phyloP scores from a whole-genome alignment of 2,113 vertebrate genomes.

The Montifringilla adamsi region DNA sequence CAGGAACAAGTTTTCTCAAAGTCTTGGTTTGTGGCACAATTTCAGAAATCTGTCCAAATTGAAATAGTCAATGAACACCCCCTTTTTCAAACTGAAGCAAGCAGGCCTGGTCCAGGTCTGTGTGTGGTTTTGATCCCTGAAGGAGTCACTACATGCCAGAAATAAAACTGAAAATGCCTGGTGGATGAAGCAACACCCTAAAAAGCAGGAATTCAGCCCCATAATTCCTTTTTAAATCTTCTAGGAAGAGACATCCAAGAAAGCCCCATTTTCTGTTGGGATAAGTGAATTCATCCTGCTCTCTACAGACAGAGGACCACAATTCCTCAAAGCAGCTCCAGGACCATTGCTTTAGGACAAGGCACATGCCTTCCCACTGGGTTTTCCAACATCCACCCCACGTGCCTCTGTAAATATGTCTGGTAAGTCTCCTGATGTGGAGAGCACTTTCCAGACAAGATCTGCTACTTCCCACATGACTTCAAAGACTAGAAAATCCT shows the following conservation, averaged over 20 bases:
- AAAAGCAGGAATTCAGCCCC: neutral
- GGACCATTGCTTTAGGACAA: neutral
- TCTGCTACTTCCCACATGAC: neutral
- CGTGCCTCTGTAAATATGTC: accelerated
- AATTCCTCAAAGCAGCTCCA: neutral
- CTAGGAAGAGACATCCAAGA: neutral
- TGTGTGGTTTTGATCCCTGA: neutral
- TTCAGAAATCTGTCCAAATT: neutral
- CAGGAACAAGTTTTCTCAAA: neutral
- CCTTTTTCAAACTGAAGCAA: neutral
- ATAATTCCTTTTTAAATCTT: neutral
- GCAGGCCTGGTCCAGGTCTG: neutral
- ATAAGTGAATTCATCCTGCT: neutral
- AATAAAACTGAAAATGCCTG: neutral
- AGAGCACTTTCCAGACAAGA: neutral
- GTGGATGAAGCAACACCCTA: neutral
- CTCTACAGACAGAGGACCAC: neutral
- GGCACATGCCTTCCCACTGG: neutral
- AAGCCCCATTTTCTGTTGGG: neutral
- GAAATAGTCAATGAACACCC: neutral
- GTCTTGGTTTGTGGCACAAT: neutral
- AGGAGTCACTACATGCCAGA: neutral
- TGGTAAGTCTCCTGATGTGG: neutral
- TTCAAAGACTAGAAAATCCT: conserved; percentile 8
- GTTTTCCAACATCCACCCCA: neutral